Conservation (phyloP, 2,888 invertebrate species). For the Andrena camellia region DNA sequence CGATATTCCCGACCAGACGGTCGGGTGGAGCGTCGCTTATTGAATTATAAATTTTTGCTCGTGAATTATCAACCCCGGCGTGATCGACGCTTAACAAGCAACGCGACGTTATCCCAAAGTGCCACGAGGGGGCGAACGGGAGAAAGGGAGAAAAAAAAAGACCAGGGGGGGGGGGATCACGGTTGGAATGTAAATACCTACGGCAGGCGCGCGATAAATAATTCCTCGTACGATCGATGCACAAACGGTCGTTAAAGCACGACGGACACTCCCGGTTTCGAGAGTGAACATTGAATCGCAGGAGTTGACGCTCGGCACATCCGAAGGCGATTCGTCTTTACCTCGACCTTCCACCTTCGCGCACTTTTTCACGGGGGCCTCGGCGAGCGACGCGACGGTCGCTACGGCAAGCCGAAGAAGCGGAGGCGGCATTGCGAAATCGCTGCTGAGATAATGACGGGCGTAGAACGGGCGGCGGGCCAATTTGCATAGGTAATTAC, state of each 20-base stretch:
- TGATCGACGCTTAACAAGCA: slow-evolving; percentile 6
- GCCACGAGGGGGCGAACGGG: not conserved
- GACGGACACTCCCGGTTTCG: slow-evolving; percentile 27
- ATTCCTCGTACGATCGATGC: slow-evolving; percentile 40
- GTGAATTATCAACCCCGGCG: slow-evolving; percentile 24
- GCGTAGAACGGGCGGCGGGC: slow-evolving; percentile 65
- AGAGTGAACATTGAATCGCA: slow-evolving; percentile 39
- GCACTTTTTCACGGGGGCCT: slow-evolving; percentile 58
- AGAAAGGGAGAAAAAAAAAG: not conserved
- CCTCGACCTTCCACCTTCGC: slow-evolving; percentile 64
- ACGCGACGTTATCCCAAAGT: slow-evolving; percentile 16
- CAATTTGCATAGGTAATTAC: slow-evolving; percentile 83
- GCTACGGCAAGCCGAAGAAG: slow-evolving; percentile 48
- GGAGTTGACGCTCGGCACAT: slow-evolving; percentile 51
- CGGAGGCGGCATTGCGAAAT: slow-evolving; percentile 73
- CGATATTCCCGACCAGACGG: slow-evolving; percentile 7
- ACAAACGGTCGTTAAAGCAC: slow-evolving; percentile 30
- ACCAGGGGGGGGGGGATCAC: slow-evolving; percentile 1
- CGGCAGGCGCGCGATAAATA: slow-evolving; percentile 23
- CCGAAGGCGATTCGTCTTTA: slow-evolving; percentile 60
- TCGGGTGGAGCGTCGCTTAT: slow-evolving; percentile 1
- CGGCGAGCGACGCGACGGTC: slow-evolving; percentile 2
- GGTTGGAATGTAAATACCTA: slow-evolving; percentile 34
- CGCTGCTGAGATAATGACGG: slow-evolving; percentile 73
- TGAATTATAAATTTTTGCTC: slow-evolving; percentile 15